Evolutionary conservation across 2,113 vertebrate species (phyloP).

Genomic region (Aptenodytes patagonicus): DNA sequence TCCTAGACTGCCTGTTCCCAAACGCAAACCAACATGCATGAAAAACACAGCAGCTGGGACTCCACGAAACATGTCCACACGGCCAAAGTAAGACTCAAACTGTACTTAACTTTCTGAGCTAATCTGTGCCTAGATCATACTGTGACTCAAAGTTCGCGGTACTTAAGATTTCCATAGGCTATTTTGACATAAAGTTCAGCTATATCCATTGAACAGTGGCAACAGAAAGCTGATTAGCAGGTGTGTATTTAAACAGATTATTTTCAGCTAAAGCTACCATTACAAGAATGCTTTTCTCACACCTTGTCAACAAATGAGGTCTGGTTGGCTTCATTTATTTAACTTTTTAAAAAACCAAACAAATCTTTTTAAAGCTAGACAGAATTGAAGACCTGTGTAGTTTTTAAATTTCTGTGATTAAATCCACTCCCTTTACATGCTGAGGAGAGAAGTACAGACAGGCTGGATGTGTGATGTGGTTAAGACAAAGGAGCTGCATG

Average conservation of each 20-base stretch:
- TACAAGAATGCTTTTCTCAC: not conserved
- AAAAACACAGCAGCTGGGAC: not conserved
- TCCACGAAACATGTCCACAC: accelerated
- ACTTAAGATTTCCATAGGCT: not conserved
- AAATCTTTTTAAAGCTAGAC: not conserved
- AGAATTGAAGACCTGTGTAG: not conserved
- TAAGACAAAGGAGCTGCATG: not conserved
- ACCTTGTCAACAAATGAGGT: not conserved
- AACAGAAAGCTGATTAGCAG: not conserved
- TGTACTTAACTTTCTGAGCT: not conserved
- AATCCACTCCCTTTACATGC: not conserved
- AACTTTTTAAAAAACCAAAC: too few relatives aligned
- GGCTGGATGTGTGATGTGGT: accelerated
- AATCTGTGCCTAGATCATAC: not conserved
- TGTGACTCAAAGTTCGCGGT: not conserved
- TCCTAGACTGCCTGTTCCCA: not conserved
- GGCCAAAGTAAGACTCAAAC: not conserved
- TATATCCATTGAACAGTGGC: not conserved
- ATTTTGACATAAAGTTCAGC: not conserved
- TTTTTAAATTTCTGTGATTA: not conserved
- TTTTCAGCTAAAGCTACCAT: not conserved
- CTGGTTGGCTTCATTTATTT: not conserved
- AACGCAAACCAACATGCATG: not conserved
- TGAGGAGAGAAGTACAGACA: not conserved
- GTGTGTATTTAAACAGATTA: slow-evolving; percentile 11